A percentile compares a stretch with the other conserved stretches of the same genome.
These are phyloP conservation scores for Polyommatus iphigenia DNA, from an alignment of 2,888 invertebrate genomes.

Conservation along the genomic window DNA sequence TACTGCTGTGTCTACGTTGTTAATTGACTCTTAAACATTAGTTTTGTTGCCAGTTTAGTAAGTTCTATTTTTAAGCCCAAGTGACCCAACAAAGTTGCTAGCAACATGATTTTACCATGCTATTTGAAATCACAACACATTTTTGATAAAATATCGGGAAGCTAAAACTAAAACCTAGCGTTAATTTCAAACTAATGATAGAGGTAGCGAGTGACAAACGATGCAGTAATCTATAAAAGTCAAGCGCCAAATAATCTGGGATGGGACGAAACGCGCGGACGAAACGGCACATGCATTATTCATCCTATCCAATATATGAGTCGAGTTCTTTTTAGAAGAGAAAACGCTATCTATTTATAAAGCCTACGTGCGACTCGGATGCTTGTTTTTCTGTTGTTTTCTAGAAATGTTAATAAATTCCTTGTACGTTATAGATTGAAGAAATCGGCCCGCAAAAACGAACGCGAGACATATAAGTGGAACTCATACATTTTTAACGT, in stretches of 20 bases:
- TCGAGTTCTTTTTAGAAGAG: slow-evolving; percentile 24
- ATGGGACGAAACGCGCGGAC: slow-evolving; percentile 13
- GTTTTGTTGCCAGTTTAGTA: too few species aligned
- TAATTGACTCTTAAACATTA: too few species aligned
- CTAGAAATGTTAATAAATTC: slow-evolving; percentile 23
- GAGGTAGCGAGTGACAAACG: slow-evolving; percentile 20
- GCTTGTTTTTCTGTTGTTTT: slow-evolving; percentile 32
- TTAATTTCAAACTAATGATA: neutral
- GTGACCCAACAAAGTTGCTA: too few species aligned
- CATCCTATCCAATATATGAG: slow-evolving; percentile 25
- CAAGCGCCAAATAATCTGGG: slow-evolving; percentile 26
- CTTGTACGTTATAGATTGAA: slow-evolving; percentile 19
- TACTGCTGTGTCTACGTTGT: too few species aligned
- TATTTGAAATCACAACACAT: neutral
- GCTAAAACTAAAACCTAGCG: neutral
- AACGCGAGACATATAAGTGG: neutral
- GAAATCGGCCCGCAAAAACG: neutral
- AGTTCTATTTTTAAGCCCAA: too few species aligned
- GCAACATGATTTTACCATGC: neutral
- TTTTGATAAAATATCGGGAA: neutral
- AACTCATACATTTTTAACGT: slow-evolving; percentile 18
- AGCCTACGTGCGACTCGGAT: slow-evolving; percentile 20
- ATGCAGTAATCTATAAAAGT: slow-evolving; percentile 19
- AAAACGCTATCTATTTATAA: slow-evolving; percentile 24
- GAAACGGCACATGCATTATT: slow-evolving; percentile 29